These are phyloP conservation scores for Speoplatyrhinus poulsoni DNA, from an alignment of 2,113 vertebrate genomes.

Conservation along the genomic window DNA sequence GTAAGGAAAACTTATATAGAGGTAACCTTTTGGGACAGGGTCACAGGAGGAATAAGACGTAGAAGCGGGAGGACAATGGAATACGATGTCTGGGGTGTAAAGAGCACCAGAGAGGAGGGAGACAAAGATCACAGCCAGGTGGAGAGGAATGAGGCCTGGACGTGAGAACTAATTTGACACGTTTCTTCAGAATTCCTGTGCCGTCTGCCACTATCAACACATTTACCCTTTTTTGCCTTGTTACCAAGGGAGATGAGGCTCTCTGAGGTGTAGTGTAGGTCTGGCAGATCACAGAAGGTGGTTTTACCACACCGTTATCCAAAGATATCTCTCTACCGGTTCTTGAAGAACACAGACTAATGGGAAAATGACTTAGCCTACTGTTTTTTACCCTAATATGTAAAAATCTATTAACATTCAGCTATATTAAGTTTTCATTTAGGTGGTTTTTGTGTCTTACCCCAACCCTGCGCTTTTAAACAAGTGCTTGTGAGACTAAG, in stretches of 20 bases:
- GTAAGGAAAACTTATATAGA: slow-evolving; percentile 23
- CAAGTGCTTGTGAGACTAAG: too few relatives aligned
- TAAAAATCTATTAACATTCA: too few relatives aligned
- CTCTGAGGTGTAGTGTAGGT: too few relatives aligned
- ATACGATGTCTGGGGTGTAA: slow-evolving; percentile 50
- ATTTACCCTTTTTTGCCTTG: slow-evolving; percentile 62
- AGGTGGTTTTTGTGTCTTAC: too few relatives aligned
- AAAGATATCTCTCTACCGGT: too few relatives aligned
- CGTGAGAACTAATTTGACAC: slow-evolving; percentile 80
- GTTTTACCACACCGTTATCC: too few relatives aligned
- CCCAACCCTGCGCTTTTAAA: too few relatives aligned
- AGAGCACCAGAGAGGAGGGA: slow-evolving; percentile 40
- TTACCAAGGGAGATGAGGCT: slow-evolving; percentile 41
- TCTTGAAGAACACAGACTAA: too few relatives aligned
- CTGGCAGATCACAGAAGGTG: too few relatives aligned
- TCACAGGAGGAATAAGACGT: slow-evolving; percentile 44
- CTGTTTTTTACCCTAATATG: too few relatives aligned
- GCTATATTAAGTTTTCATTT: too few relatives aligned
- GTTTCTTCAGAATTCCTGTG: slow-evolving; percentile 71
- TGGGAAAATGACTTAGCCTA: too few relatives aligned
- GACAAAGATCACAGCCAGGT: slow-evolving; percentile 58
- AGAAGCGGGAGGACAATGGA: slow-evolving; percentile 43
- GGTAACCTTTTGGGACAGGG: slow-evolving; percentile 37
- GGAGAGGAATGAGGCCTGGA: slow-evolving; percentile 65
- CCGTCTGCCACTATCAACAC: slow-evolving; percentile 82